phyloP scores from a whole-genome alignment of 2,113 vertebrate genomes.

The Climacteris rufus region DNA sequence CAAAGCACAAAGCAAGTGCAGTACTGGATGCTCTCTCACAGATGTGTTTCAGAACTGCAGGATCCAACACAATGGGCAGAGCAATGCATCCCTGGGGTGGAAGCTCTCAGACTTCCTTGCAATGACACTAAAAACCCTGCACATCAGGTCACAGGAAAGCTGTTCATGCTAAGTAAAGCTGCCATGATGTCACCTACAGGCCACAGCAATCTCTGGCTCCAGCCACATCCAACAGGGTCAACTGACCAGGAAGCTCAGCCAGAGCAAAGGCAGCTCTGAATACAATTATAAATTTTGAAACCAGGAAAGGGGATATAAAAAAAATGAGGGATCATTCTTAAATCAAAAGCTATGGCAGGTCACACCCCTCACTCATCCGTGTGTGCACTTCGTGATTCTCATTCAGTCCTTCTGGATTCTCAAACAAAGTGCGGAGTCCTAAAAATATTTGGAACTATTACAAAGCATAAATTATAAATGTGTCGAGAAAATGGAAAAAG shows the following conservation, averaged over 20 bases:
- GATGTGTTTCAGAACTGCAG: background rate
- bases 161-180: background rate
- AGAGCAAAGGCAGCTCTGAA: conserved; percentile 1
- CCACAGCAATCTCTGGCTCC: background rate
- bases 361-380: conserved; percentile 33
- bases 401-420: conserved; percentile 66
- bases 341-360: conserved; percentile 47
- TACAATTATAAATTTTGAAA: conserved; percentile 15
- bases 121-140: background rate
- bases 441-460: conserved; percentile 85
- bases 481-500: conserved; percentile 78
- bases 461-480: conserved; percentile 86
- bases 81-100: background rate
- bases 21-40: background rate
- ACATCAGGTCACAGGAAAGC: background rate
- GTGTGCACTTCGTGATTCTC: conserved; percentile 67
- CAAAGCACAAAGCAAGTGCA: background rate
- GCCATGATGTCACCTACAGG: background rate
- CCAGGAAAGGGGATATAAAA: background rate
- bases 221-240: background rate
- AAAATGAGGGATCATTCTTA: conserved; percentile 29
- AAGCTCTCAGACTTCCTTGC: background rate
- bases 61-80: background rate
- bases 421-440: conserved; percentile 77
- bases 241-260: background rate